Percentiles rank a stretch among this genome's conserved stretches.
These are phyloP conservation scores for Callaeas wilsoni DNA, from an alignment of 2,113 vertebrate species.

Conservation along the genomic window DNA sequence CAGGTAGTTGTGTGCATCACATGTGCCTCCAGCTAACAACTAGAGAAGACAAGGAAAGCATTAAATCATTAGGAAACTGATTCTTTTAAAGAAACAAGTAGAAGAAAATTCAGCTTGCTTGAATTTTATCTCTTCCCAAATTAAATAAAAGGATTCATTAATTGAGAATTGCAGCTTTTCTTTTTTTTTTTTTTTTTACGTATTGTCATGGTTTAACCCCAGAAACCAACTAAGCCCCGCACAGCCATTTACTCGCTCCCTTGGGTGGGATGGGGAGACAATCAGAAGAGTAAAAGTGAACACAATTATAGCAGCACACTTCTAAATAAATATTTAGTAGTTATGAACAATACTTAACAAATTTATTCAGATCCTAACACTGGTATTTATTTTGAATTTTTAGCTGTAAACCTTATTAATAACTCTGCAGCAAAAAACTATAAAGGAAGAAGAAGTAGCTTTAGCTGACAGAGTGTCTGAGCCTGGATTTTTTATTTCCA, in stretches of 20 bases:
- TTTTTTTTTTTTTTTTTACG: neutral
- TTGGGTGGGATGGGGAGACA: neutral
- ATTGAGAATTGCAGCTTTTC: neutral
- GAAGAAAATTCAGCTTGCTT: neutral
- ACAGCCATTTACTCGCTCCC: neutral
- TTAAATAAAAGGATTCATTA: neutral
- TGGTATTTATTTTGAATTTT: neutral
- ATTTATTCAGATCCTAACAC: neutral
- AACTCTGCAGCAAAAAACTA: neutral
- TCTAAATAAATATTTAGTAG: neutral
- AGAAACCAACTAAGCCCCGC: neutral
- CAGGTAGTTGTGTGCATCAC: neutral
- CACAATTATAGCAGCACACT: neutral
- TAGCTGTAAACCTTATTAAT: neutral
- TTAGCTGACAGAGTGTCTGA: neutral
- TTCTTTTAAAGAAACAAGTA: neutral
- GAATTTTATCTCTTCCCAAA: neutral
- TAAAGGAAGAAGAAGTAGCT: neutral
- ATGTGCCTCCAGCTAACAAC: rapidly evolving
- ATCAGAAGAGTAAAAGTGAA: neutral
- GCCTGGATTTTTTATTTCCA: neutral
- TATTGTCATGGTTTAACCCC: neutral
- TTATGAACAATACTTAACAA: neutral
- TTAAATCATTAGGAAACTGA: neutral
- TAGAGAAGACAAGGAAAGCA: neutral